Base-by-base conservation (phyloP, 2,888 invertebrate species). In the Rhagonycha lutea region DNA sequence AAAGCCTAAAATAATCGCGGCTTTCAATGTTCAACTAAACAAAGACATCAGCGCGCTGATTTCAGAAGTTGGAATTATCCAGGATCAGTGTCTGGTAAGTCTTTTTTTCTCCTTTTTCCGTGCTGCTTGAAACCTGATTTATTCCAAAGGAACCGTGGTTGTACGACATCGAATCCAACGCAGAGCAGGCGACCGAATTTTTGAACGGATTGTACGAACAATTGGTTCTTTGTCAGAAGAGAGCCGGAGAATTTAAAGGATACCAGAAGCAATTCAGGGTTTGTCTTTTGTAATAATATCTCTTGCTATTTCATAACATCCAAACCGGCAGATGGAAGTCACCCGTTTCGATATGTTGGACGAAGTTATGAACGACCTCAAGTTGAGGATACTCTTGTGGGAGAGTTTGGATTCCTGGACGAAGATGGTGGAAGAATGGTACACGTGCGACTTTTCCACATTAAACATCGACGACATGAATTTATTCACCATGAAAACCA, bases 201-300 rank as follows among this genome's bases (percentile, higher is more conserved):
- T 88, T 97, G 5, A 90, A 91, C 7, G 91, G 91, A 2, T 88
- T 96, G 0, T 88, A 91, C 75, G 90, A 91, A 1, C 91, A 91
- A 78, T 89, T 97, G 23, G 87, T 88, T 12, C 90, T 88, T 0
- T 93, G 94, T 78, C 91, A 92, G 70, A 89, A 90, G n/a, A 89
- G 90, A 74, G 95, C 96, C 0, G 92, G 91, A 72, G 93, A 94
- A 83, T 96, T 93, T 84, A 92, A 94, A 79, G 91, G 91, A 0
- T 94, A 95, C 89, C 97, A 97, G 86, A 96, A 94, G 85, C 92
- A 94, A 84, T 96, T 97, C 83, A 94, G 94, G 89, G 95, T 95
- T 86, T 80, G 78, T 79, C 32, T 60, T 70, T 12, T 69, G 12
- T 61, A 24, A 68, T 73, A 18, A 69, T 47, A n/a, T 68, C 26